Conservation (phyloP, 2,888 invertebrate genomes). For the Nymphalis polychloros region DNA sequence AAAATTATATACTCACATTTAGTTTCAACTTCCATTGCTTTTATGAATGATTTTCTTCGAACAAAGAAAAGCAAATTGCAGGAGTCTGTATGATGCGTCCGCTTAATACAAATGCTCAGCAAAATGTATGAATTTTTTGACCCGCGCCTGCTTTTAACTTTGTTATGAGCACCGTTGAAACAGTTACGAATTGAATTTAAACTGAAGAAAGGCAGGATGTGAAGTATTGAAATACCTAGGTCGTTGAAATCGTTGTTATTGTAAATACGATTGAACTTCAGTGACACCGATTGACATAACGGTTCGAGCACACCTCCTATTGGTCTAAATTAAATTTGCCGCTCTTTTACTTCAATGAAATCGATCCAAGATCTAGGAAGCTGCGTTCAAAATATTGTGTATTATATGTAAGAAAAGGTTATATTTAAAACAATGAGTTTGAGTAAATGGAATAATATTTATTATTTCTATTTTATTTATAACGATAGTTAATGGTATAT, state of each 20-base stretch:
- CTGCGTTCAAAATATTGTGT: constrained; percentile 30
- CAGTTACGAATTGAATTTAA: constrained; percentile 63
- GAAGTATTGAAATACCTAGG: constrained; percentile 44
- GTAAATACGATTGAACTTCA: constrained; percentile 38
- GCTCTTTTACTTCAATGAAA: constrained; percentile 51
- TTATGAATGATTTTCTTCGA: constrained; percentile 38
- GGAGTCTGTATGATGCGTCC: constrained; percentile 50
- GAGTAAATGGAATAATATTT: neutral
- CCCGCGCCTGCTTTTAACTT: constrained; percentile 38
- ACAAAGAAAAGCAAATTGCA: constrained; percentile 49
- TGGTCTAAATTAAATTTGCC: constrained; percentile 68
- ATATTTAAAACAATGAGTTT: neutral
- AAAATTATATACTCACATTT: constrained; percentile 62
- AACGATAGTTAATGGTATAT: no score
- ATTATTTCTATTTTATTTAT: neutral
- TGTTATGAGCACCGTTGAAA: constrained; percentile 53
- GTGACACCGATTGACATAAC: constrained; percentile 58
- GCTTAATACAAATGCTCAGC: constrained; percentile 48
- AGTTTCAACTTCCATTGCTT: constrained; percentile 70
- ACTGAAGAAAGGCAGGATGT: constrained; percentile 56
- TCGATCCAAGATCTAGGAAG: constrained; percentile 44
- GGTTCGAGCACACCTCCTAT: constrained; percentile 54
- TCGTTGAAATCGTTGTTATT: constrained; percentile 40
- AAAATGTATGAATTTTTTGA: constrained; percentile 54
- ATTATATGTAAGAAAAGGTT: neutral